These are phyloP conservation scores for Esperia sulphurella DNA, from an alignment of 2,888 invertebrate species.

Conservation along the genomic window DNA sequence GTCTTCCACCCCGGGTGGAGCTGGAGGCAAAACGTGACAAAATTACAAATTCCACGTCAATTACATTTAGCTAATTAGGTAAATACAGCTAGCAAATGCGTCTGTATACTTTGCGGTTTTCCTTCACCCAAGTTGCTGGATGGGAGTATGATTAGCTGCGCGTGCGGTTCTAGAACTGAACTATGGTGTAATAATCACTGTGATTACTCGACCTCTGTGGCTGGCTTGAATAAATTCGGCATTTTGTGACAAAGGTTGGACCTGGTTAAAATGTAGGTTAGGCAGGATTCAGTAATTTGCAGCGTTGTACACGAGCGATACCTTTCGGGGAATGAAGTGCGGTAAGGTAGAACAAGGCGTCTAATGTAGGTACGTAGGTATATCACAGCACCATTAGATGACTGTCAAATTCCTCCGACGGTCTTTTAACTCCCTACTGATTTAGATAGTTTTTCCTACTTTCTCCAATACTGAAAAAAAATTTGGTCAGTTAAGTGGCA, in stretches of 20 bases:
- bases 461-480: too few species aligned
- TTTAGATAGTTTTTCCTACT: too few species aligned
- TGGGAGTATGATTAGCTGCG: constrained; percentile 14
- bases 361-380: too few species aligned
- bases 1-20: too few species aligned
- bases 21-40: constrained; percentile 26
- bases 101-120: constrained; percentile 26
- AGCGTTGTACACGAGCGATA: too few species aligned
- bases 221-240: not conserved
- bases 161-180: constrained; percentile 20
- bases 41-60: constrained; percentile 20
- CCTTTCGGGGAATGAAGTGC: too few species aligned
- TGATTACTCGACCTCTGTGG: constrained; percentile 24
- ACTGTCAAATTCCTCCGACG: too few species aligned
- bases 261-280: constrained; percentile 4
- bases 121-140: constrained; percentile 27
- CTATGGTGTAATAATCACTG: constrained; percentile 25
- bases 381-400: too few species aligned
- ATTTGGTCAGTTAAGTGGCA: too few species aligned
- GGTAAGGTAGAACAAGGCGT: too few species aligned
- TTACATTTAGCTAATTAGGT: constrained; percentile 22
- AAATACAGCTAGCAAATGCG: constrained; percentile 21
- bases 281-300: not conserved
- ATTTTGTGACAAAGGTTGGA: constrained; percentile 2
- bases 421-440: too few species aligned